phyloP scores from a whole-genome alignment of 53 echinoderm and acorn worm species.

The Holothuria scabra region DNA sequence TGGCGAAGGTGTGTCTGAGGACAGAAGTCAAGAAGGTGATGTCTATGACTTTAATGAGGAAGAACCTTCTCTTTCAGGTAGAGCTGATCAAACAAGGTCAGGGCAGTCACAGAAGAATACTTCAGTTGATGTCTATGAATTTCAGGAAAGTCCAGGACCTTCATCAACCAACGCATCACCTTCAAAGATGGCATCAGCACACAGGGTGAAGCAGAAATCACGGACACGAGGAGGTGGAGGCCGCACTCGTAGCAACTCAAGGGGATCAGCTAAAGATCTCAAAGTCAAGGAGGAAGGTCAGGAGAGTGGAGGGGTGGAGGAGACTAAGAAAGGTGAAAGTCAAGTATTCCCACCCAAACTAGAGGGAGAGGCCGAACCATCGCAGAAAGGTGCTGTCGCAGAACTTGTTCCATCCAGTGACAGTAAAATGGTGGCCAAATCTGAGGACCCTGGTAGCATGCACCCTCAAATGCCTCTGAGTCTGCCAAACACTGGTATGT shows the following conservation, averaged over 20 bases:
- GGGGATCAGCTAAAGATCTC: constrained; percentile 19
- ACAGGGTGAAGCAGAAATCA: constrained; percentile 46
- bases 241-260: constrained; percentile 39
- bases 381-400: constrained; percentile 10
- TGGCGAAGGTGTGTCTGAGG: neutral
- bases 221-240: neutral
- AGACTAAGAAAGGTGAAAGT: neutral
- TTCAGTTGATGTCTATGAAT: constrained; percentile 42
- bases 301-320: constrained; percentile 4
- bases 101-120: constrained; percentile 28
- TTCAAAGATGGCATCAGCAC: constrained; percentile 54
- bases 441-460: neutral
- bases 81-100: constrained; percentile 46
- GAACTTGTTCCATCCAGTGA: constrained; percentile 35
- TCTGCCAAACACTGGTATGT: constrained; percentile 15
- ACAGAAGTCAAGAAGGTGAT: constrained; percentile 29
- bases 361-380: neutral
- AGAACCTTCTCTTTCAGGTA: constrained; percentile 58
- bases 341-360: neutral
- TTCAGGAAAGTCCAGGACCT: constrained; percentile 76
- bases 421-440: neutral
- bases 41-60: constrained; percentile 88
- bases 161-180: constrained; percentile 67
- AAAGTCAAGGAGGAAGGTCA: constrained; percentile 30
- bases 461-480: constrained; percentile 17